Evolutionary conservation across 2,888 invertebrate species (phyloP).

Genomic region (Chironomus tentans): DNA sequence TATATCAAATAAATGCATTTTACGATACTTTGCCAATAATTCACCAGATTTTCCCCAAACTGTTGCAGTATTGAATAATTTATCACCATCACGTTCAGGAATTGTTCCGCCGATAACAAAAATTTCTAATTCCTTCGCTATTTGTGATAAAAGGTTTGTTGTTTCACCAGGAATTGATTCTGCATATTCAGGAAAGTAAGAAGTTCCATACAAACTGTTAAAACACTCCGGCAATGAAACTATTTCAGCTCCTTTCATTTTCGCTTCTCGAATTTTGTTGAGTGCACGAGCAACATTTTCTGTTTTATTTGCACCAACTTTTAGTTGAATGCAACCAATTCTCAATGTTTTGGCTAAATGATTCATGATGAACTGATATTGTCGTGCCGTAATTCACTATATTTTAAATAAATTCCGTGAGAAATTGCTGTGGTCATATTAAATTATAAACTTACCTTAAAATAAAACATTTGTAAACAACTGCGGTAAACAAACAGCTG

Average conservation of each 20-base stretch:
- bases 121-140: slow-evolving; percentile 66
- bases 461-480: too few species aligned
- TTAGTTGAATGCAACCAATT: slow-evolving; percentile 54
- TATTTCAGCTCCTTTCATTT: slow-evolving; percentile 52
- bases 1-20: slow-evolving; percentile 92
- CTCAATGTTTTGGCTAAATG: neutral
- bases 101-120: slow-evolving; percentile 84
- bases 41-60: slow-evolving; percentile 73
- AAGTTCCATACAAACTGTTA: slow-evolving; percentile 84
- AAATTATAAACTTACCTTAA: neutral
- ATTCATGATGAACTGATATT: neutral
- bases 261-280: slow-evolving; percentile 61
- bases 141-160: slow-evolving; percentile 40
- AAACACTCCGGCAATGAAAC: slow-evolving; percentile 80
- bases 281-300: slow-evolving; percentile 67
- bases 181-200: slow-evolving; percentile 71
- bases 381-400: neutral
- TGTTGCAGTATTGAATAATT: slow-evolving; percentile 79
- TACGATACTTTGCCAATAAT: slow-evolving; percentile 71
- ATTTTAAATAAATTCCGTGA: neutral
- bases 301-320: slow-evolving; percentile 63
- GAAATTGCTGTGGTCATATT: neutral
- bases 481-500: too few species aligned
- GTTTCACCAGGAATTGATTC: slow-evolving; percentile 85
- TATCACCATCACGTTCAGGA: slow-evolving; percentile 60